These are phyloP conservation scores for Andrena camellia DNA, from an alignment of 2,888 invertebrate species.

Conservation along the genomic window DNA sequence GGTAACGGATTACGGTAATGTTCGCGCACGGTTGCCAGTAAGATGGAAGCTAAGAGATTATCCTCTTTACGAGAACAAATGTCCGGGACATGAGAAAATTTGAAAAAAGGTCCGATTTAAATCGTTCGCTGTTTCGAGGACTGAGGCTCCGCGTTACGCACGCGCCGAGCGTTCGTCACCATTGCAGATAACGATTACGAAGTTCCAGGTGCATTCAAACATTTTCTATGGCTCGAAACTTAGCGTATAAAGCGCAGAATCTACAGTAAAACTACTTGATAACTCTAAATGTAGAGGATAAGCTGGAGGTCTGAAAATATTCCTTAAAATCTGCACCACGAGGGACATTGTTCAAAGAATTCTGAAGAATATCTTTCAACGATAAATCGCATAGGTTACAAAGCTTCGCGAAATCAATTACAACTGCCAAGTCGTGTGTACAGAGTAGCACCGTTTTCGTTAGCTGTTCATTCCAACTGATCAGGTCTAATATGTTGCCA, in stretches of 20 bases:
- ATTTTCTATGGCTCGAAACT: background rate
- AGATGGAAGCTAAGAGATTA: slow-evolving; percentile 52
- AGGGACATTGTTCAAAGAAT: no score
- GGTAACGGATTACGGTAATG: slow-evolving; percentile 55
- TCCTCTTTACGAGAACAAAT: slow-evolving; percentile 56
- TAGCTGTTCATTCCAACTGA: no score
- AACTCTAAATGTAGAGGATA: background rate
- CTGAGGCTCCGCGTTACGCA: slow-evolving; percentile 6
- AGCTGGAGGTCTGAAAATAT: background rate
- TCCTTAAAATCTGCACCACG: no score
- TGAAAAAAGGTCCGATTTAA: slow-evolving; percentile 39
- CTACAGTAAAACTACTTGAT: background rate
- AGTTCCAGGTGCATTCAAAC: background rate
- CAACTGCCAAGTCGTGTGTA: no score
- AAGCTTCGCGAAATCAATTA: no score
- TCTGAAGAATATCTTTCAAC: no score
- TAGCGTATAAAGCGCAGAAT: background rate
- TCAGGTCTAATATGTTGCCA: no score
- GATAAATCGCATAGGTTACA: no score
- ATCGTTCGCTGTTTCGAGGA: slow-evolving; percentile 26
- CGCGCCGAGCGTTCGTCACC: background rate
- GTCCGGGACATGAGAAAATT: slow-evolving; percentile 45
- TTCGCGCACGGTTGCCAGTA: slow-evolving; percentile 41
- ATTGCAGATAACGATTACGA: background rate
- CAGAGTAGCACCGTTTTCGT: no score